Conservation (phyloP, 2,797 vertebrate species). For the Pipistrellus pipistrellus region DNA sequence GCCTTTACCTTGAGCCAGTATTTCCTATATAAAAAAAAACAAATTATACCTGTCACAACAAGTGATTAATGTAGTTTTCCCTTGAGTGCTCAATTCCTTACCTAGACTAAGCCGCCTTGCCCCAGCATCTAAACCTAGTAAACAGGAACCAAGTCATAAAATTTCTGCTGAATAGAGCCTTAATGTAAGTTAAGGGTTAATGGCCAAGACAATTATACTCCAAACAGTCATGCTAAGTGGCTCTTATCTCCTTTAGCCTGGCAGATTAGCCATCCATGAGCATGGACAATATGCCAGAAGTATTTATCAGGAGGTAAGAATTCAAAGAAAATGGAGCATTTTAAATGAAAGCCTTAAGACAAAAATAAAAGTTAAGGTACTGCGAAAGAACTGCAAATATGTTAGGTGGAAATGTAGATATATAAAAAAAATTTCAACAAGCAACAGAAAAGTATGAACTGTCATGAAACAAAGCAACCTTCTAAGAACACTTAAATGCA, state of each 20-base stretch:
- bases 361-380: constrained; percentile 84
- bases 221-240: constrained; percentile 88
- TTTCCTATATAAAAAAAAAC: constrained; percentile 41
- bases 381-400: constrained; percentile 84
- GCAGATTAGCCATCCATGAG: constrained; percentile 80
- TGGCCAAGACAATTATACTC: constrained; percentile 88
- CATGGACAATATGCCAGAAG: constrained; percentile 85
- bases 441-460: constrained; percentile 87
- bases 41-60: background rate
- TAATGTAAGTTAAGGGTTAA: constrained; percentile 90
- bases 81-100: background rate
- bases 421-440: constrained; percentile 83
- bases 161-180: constrained; percentile 92
- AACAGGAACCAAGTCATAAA: constrained; percentile 69
- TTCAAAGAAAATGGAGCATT: constrained; percentile 78
- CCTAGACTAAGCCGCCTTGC: constrained; percentile 36
- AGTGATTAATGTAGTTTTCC: background rate
- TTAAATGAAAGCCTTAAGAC: constrained; percentile 84
- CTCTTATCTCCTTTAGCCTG: constrained; percentile 81
- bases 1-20: constrained; percentile 5
- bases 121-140: constrained; percentile 26
- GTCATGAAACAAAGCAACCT: constrained; percentile 82
- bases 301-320: constrained; percentile 78
- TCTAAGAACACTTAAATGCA: constrained; percentile 70
- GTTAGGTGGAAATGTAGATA: constrained; percentile 84